Base-by-base conservation (phyloP, 2,113 vertebrate species). In the Otolemur garnettii region DNA sequence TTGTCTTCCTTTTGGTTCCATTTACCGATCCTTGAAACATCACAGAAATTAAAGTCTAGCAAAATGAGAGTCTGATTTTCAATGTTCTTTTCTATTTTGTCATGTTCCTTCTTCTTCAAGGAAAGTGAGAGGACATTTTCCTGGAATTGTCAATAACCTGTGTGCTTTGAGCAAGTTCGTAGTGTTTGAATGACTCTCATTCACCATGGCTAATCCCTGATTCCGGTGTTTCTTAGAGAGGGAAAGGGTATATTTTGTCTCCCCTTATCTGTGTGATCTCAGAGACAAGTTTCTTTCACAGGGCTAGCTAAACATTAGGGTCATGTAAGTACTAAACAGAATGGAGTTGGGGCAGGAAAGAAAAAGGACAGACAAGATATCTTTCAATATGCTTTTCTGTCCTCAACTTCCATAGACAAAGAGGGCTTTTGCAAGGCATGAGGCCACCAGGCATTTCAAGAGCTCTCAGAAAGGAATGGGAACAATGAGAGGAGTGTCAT, bases 41-140 rank as follows among this genome's bases (percentile, higher is more conserved):
- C 30, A 53, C 64, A 89, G 78, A 95, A 96, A 90, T 55, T 18
- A 79, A 87, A 8, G 1, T 45, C 53, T 57, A 87, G 71, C 15
- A 93, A 94, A 96, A 95, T 35, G 26, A 75, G 26, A 33, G 13
- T 86, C 66, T 94, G 22, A 45, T 24, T 55, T 87, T 89, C 66
- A 91, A 45, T 71, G n/a, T 21, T 62, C 4, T 55, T 74, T 91
- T 79, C 42, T 93, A 60, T 87, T 94, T 92, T 57, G 59, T 80
- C 35, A 53, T 35, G 13, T 42, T 87, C 28, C 33, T 95, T 38
- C 33, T 95, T 38, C 50, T 62, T 38, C 33, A 88, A 10, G 38
- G 77, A 88, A 85, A 50, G 42, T 13, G 8, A 64, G 22, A 3
- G 12, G 19, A 28, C 64, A 59, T 53, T 81, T 93, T 87, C 38